Conservation (phyloP, 2,113 vertebrate genomes). For the Sceloporus tristichus region DNA sequence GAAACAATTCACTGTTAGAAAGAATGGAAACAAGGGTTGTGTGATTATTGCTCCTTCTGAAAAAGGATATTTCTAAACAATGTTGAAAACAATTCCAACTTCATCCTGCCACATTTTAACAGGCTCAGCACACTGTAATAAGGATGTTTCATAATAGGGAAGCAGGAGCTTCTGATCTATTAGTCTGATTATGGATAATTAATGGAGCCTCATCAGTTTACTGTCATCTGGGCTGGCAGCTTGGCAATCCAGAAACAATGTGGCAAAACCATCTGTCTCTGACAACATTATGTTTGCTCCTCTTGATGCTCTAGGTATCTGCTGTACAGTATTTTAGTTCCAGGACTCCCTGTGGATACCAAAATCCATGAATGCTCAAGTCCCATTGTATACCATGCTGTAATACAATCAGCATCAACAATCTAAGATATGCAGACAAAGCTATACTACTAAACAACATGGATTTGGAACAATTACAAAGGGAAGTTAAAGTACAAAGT, state of each 20-base stretch:
- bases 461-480: no score
- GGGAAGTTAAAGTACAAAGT: no score
- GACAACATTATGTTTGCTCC: neutral
- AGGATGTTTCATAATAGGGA: neutral
- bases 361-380: no score
- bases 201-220: slow-evolving; percentile 8
- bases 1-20: neutral
- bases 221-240: slow-evolving; percentile 26
- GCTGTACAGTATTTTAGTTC: no score
- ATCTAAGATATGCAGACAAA: no score
- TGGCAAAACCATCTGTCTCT: slow-evolving; percentile 5
- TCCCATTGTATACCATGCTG: no score
- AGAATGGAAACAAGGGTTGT: neutral
- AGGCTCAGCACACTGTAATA: neutral
- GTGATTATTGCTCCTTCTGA: neutral
- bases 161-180: neutral
- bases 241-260: slow-evolving; percentile 18
- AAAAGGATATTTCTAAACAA: no score
- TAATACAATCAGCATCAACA: no score
- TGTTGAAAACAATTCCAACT: neutral
- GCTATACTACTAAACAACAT: no score
- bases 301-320: neutral
- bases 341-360: no score
- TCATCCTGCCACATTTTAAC: neutral
- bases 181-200: slow-evolving; percentile 47